Evolutionary conservation across 2,113 vertebrate species (phyloP).

Genomic region (Sturnus vulgaris): DNA sequence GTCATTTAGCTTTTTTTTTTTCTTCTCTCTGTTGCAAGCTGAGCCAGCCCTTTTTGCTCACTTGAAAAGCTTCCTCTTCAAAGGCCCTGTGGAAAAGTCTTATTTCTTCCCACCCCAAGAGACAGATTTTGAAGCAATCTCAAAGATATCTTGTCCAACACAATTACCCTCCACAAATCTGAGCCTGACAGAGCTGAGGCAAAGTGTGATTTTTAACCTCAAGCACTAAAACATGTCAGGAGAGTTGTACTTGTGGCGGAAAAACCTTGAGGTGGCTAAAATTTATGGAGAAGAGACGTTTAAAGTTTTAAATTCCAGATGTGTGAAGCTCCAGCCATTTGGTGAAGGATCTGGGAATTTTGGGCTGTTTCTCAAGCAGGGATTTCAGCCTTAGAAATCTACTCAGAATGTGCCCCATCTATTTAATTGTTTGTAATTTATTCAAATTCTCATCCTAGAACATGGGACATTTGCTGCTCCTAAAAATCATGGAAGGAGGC

Average conservation of each 20-base stretch:
- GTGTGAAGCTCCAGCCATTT: conserved; percentile 42
- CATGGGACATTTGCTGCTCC: background rate
- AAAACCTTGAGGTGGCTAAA: conserved; percentile 26
- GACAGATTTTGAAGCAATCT: background rate
- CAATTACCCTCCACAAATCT: conserved; percentile 53
- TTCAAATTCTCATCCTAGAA: background rate
- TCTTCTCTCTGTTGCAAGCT: background rate
- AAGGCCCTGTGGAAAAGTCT: conserved; percentile 6
- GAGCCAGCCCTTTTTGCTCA: conserved; percentile 34
- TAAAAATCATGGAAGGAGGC: background rate
- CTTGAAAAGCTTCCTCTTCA: conserved; percentile 38
- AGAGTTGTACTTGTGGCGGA: background rate
- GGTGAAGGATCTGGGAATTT: background rate
- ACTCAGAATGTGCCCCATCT: background rate
- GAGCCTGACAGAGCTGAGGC: conserved; percentile 26
- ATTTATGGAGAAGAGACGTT: conserved; percentile 25
- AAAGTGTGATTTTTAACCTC: conserved; percentile 49
- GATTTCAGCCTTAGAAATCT: background rate
- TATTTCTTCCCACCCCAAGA: background rate
- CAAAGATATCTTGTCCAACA: background rate
- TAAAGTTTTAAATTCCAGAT: conserved; percentile 49
- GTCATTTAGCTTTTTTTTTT: conserved; percentile 15
- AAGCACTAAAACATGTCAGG: conserved; percentile 1
- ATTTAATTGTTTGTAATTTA: background rate
- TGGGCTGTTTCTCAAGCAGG: background rate